Percentiles rank a stretch among this genome's conserved stretches.
These are phyloP conservation scores for Distichodus sexfasciatus DNA, from an alignment of 2,797 vertebrate genomes.

Conservation along the genomic window DNA sequence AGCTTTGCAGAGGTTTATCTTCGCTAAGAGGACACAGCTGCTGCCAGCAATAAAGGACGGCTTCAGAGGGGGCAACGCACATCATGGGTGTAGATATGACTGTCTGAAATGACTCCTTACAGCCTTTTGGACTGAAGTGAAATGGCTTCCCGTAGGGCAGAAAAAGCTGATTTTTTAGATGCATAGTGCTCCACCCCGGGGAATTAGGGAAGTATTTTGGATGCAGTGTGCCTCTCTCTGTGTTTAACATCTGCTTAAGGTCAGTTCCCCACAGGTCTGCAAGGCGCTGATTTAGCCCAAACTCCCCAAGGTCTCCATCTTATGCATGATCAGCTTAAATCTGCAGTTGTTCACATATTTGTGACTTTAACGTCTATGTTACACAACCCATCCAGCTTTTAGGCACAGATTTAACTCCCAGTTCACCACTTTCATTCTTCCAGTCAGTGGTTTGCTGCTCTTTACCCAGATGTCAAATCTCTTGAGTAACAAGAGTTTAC, in stretches of 20 bases:
- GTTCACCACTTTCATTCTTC: not conserved
- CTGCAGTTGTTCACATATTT: not conserved
- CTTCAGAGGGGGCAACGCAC: conserved; percentile 45
- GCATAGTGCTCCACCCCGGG: too few relatives aligned
- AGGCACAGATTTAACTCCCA: not conserved
- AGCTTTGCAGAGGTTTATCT: conserved; percentile 20
- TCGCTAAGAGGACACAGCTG: conserved; percentile 68
- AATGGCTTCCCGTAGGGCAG: too few relatives aligned
- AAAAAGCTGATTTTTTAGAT: too few relatives aligned
- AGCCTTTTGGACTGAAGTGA: too few relatives aligned
- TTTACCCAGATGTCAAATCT: not conserved
- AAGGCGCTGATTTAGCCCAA: conserved; percentile 32
- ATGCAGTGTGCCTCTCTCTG: too few relatives aligned
- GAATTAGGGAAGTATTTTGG: too few relatives aligned
- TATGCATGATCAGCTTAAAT: not conserved
- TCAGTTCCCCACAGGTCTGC: conserved; percentile 43
- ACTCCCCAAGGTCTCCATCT: conserved; percentile 6
- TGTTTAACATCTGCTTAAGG: conserved; percentile 59
- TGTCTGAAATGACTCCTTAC: too few relatives aligned
- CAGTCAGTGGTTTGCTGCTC: not conserved
- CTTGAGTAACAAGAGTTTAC: not conserved
- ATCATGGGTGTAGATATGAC: conserved; percentile 26
- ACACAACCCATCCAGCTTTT: not conserved
- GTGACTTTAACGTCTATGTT: too few relatives aligned
- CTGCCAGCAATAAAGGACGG: conserved; percentile 55